Evolutionary conservation across 1,140 invertebrate genomes (phyloP), one percentile per base, ranked within the genome.

Genomic region (Drosophila tropicalis): DNA sequence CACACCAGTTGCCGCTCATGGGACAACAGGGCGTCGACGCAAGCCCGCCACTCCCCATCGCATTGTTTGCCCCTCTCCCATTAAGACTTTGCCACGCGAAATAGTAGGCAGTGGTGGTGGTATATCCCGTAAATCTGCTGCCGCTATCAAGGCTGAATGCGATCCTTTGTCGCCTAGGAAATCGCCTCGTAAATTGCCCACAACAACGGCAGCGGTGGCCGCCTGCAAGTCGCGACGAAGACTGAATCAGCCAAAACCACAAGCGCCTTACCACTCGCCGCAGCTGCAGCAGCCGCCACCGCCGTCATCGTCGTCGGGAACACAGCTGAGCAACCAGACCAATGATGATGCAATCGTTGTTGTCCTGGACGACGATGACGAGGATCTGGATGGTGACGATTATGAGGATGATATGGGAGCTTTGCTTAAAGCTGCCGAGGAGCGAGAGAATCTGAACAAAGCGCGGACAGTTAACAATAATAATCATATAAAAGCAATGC

Each of bases 31-130:
- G 12, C 68, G 89, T 15, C 75, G 89, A 12, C 75, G 87, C 10
- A 92, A 92, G 60, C 91, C 91, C 36, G 90, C 91, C 10, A 92
- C 91, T 5, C 91, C 91, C 13, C 91, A 92, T 76, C 91, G 91
- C 29, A 92, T 92, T 44, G 68, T 92, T 2, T 91, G 90, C 63
- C 91, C 91, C 36, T 92, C 91, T 40, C 90, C 91, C 4, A 86
- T 90, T 1, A 92, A 92, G 60, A 75, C 86, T 32, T 63, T 76
- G 64, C 76, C 79, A 9, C 74, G 70, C 6, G 70, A 79, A 22
- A 2, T 57, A 5, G 44, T 19, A 7, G 13, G 63, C 40, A 13
- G 10, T 72, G 44, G 55, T 71, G 12, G 62, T 29, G 55, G 47
- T n/a, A 5, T 39, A 66, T 51, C 44, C 3, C 36, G 51, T 19